phyloP scores from a whole-genome alignment of 1,140 invertebrate genomes.

The Macrotrachela quadricornifera region DNA sequence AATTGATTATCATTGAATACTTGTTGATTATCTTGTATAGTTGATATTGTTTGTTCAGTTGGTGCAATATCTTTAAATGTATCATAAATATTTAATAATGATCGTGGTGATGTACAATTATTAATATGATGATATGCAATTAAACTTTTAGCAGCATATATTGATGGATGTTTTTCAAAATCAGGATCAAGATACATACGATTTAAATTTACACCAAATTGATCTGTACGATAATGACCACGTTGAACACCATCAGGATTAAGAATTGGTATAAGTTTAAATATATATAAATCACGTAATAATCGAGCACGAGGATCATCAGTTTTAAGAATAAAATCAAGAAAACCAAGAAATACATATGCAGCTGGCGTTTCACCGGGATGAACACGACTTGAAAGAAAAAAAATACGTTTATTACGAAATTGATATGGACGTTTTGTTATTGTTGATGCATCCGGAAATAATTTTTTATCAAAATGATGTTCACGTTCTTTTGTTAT shows the following conservation, averaged over 20 bases:
- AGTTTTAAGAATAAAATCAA: slow-evolving; percentile 27
- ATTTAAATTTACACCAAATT: slow-evolving; percentile 35
- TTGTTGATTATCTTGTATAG: no score
- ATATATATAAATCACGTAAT: slow-evolving; percentile 50
- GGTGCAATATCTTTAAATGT: not conserved
- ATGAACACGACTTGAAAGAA: slow-evolving; percentile 29
- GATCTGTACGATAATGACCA: slow-evolving; percentile 70
- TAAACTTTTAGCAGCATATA: slow-evolving; percentile 30
- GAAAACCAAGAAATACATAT: slow-evolving; percentile 30
- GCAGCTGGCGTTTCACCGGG: slow-evolving; percentile 31
- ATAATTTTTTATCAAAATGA: no score
- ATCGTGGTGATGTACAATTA: slow-evolving; percentile 2
- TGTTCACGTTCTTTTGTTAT: no score
- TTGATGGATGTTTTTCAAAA: slow-evolving; percentile 24
- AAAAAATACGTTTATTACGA: slow-evolving; percentile 20
- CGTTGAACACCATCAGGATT: slow-evolving; percentile 75
- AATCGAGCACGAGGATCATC: slow-evolving; percentile 23
- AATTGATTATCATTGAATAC: no score
- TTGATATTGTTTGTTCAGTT: no score
- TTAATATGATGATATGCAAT: slow-evolving; percentile 26
- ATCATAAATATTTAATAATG: not conserved
- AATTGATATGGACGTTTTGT: not conserved
- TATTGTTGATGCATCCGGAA: no score
- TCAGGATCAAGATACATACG: slow-evolving; percentile 28
- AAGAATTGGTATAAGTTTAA: slow-evolving; percentile 72